phyloP scores from a whole-genome alignment of 2,113 vertebrate genomes.

The Patagioenas fasciata region DNA sequence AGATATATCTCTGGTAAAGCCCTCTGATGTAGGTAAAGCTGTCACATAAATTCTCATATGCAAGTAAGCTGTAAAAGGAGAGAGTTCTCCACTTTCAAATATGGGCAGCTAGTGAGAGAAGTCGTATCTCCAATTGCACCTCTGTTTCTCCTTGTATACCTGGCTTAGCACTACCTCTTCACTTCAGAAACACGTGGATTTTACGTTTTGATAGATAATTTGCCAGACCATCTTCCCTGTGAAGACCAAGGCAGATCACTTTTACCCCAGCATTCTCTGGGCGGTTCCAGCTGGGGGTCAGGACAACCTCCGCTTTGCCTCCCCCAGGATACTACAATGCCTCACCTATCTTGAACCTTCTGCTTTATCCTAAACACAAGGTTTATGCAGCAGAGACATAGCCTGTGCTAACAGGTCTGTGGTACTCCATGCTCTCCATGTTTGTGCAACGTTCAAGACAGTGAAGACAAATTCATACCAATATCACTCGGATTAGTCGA shows the following conservation, averaged over 20 bases:
- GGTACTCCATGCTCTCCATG: no score
- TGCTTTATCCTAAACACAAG: background rate
- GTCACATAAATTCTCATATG: background rate
- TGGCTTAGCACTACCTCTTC: background rate
- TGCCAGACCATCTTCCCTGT: background rate
- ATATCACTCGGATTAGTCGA: background rate
- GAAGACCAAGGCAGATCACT: background rate
- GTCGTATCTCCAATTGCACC: rapidly evolving
- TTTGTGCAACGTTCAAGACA: background rate
- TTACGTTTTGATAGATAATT: background rate
- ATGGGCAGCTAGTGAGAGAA: background rate
- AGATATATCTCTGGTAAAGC: constrained; percentile 10
- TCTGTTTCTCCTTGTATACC: background rate
- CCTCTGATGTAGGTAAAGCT: background rate
- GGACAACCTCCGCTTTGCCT: background rate
- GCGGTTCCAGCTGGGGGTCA: rapidly evolving
- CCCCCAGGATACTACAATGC: background rate
- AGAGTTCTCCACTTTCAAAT: background rate
- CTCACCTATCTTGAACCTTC: background rate
- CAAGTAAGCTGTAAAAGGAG: background rate
- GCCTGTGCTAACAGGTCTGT: background rate
- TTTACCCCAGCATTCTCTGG: background rate
- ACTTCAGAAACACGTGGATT: background rate
- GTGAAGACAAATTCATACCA: background rate
- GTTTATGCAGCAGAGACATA: background rate